phyloP scores from a whole-genome alignment of 2,113 vertebrate species.

The Oceanites oceanicus region DNA sequence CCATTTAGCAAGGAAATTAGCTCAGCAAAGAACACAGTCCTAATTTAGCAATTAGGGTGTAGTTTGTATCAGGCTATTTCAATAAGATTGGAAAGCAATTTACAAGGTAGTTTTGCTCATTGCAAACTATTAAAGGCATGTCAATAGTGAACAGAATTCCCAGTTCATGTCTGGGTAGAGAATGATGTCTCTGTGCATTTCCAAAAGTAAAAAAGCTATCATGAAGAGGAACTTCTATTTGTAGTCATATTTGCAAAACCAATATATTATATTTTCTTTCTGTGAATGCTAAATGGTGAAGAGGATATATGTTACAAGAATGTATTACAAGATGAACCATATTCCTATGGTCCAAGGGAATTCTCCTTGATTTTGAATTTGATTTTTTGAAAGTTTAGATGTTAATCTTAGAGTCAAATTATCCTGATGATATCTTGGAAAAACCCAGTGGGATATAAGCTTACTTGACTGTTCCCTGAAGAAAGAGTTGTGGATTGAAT shows the following conservation, averaged over 20 bases:
- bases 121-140: background rate
- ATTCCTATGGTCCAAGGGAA: background rate
- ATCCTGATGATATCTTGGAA: background rate
- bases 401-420: background rate
- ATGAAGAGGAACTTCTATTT: background rate
- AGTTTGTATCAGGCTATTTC: constrained; percentile 41
- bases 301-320: background rate
- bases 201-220: background rate
- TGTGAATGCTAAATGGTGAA: background rate
- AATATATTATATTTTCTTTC: background rate
- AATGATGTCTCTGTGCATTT: background rate
- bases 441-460: background rate
- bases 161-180: background rate
- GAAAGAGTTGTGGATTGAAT: background rate
- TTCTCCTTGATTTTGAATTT: background rate
- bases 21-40: constrained; percentile 35
- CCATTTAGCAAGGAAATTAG: constrained; percentile 54
- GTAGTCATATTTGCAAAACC: background rate
- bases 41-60: constrained; percentile 57
- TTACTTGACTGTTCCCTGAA: background rate
- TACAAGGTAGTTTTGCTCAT: constrained; percentile 26
- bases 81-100: constrained; percentile 39
- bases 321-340: background rate
- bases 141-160: background rate
- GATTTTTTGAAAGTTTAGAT: background rate